phyloP scores from a whole-genome alignment of 2,797 vertebrate genomes.

The Xerus rutilus region DNA sequence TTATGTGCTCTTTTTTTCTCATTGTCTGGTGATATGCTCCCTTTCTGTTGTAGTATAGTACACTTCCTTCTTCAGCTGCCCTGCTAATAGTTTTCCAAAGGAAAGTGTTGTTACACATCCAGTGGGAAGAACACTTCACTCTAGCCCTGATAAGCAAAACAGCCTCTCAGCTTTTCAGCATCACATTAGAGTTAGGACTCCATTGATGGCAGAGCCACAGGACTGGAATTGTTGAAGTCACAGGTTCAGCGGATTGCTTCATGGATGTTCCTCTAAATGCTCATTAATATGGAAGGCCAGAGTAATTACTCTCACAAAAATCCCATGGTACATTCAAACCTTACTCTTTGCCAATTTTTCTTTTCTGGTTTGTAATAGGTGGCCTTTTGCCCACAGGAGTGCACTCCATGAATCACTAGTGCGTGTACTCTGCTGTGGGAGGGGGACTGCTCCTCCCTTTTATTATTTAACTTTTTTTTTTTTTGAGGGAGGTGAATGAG shows the following conservation, averaged over 20 bases:
- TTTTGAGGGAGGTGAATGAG: background rate
- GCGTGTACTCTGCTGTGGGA: background rate
- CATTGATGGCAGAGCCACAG: background rate
- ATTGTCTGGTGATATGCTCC: background rate
- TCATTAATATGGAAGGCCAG: conserved; percentile 30
- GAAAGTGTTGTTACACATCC: background rate
- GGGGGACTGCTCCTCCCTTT: too few species aligned
- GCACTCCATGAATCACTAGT: background rate
- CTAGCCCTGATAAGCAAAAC: background rate
- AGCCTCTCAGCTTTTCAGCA: background rate
- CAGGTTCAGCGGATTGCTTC: background rate
- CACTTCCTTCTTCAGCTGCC: background rate
- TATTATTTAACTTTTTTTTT: background rate
- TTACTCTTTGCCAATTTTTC: conserved; percentile 32
- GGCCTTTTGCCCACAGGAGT: background rate
- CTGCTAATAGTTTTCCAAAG: background rate
- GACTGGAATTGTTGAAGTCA: background rate
- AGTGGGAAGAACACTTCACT: background rate
- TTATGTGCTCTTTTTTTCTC: background rate
- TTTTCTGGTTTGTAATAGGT: background rate
- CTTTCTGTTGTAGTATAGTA: background rate
- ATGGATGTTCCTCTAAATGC: background rate
- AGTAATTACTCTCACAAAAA: conserved; percentile 40
- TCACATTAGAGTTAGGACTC: background rate
- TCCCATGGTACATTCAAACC: background rate